Conservation (phyloP, 2,113 vertebrate species). For the Periophthalmodon schlosseri region DNA sequence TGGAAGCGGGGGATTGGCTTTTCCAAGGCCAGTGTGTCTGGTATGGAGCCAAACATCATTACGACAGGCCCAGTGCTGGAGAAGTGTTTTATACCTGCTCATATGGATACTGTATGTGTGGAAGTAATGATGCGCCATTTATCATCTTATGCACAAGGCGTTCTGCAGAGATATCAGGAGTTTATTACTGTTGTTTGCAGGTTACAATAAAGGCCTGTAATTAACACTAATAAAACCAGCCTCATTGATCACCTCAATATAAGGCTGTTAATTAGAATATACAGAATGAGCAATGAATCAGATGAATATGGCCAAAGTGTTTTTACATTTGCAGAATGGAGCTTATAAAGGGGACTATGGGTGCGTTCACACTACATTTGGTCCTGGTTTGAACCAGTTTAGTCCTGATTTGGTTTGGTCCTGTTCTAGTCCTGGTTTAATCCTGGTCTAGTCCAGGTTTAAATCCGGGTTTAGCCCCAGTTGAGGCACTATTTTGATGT, state of each 20-base stretch:
- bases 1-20: constrained; percentile 75
- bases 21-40: constrained; percentile 80
- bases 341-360: no score
- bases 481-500: no score
- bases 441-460: no score
- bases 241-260: constrained; percentile 16
- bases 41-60: constrained; percentile 78
- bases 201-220: constrained; percentile 34
- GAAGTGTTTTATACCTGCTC: constrained; percentile 54
- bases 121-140: constrained; percentile 42
- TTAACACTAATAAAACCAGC: constrained; percentile 37
- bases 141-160: constrained; percentile 52
- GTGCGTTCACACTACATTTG: no score
- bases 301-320: background rate
- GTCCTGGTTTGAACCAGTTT: no score
- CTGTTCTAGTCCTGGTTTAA: no score
- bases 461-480: no score
- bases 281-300: constrained; percentile 15
- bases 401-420: no score
- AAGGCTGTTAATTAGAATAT: constrained; percentile 23
- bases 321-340: no score
- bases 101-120: constrained; percentile 20
- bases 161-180: constrained; percentile 41
- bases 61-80: constrained; percentile 54
- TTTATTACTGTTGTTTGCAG: constrained; percentile 35